Percentiles rank a stretch among this genome's conserved stretches.
Conservation (phyloP, 2,888 invertebrate genomes). For the Drosophila formosana region DNA sequence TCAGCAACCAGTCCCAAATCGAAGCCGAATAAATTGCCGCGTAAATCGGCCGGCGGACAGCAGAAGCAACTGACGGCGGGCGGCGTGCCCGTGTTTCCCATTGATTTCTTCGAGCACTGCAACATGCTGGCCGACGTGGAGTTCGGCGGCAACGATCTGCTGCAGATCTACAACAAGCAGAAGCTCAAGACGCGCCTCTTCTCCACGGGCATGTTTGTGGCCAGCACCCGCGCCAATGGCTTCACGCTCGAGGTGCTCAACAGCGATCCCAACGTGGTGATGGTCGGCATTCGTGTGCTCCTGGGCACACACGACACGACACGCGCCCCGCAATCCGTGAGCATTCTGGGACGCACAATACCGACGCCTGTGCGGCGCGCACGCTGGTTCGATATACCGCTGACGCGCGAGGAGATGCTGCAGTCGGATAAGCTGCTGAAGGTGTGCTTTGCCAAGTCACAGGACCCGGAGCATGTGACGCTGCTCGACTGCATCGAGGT, state of each 20-base stretch:
- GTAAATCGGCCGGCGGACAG: slow-evolving; percentile 48
- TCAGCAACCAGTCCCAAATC: slow-evolving; percentile 51
- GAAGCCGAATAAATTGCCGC: slow-evolving; percentile 61
- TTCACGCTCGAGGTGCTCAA: slow-evolving; percentile 95
- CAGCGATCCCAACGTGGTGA: slow-evolving; percentile 94
- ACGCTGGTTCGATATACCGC: slow-evolving; percentile 98
- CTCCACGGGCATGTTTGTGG: slow-evolving; percentile 93
- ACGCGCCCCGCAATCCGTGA: slow-evolving; percentile 82
- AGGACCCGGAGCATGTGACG: slow-evolving; percentile 94
- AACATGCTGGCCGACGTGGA: slow-evolving; percentile 96
- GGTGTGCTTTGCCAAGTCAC: slow-evolving; percentile 93
- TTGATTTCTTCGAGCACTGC: slow-evolving; percentile 99
- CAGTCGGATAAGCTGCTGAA: slow-evolving; percentile 96
- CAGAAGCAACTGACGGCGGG: slow-evolving; percentile 85
- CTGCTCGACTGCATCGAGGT: slow-evolving; percentile 98
- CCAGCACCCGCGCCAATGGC: slow-evolving; percentile 95
- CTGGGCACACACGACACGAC: slow-evolving; percentile 88
- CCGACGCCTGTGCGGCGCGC: slow-evolving; percentile 90
- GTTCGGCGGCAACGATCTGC: slow-evolving; percentile 96
- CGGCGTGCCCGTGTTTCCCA: slow-evolving; percentile 90
- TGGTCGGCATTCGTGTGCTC: slow-evolving; percentile 94
- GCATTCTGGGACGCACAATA: slow-evolving; percentile 88
- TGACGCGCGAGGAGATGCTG: slow-evolving; percentile 96
- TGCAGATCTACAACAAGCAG: slow-evolving; percentile 97
- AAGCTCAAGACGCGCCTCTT: slow-evolving; percentile 94